These are phyloP conservation scores for Penaeus japonicus DNA, from an alignment of 1,140 invertebrate genomes.

Conservation along the genomic window DNA sequence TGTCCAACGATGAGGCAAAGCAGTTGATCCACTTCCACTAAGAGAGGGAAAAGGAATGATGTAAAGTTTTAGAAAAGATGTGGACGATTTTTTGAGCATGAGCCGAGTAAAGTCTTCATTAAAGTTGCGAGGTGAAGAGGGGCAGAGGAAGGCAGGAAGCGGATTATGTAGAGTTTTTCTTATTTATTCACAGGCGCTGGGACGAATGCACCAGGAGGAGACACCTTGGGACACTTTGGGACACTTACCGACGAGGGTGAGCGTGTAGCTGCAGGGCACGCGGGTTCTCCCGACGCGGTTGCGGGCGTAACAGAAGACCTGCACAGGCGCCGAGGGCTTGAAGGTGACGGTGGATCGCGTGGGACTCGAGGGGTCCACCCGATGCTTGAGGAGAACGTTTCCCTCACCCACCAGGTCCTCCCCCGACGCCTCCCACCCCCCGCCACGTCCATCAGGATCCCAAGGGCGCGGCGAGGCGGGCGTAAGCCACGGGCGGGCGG, in stretches of 20 bases:
- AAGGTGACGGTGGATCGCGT: constrained; percentile 30
- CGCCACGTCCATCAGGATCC: background rate
- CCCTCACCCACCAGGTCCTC: background rate
- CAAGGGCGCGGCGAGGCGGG: background rate
- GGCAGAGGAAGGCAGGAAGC: too few relatives aligned
- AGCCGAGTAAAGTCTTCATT: too few relatives aligned
- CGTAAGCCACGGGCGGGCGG: background rate
- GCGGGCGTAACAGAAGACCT: constrained; percentile 51
- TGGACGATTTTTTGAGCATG: too few relatives aligned
- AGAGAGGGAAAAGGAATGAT: too few relatives aligned
- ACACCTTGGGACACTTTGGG: background rate
- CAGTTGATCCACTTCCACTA: too few relatives aligned
- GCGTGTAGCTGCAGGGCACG: constrained; percentile 40
- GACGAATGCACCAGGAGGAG: background rate
- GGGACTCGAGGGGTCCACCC: constrained; percentile 21
- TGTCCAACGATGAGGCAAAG: too few relatives aligned
- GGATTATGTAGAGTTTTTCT: background rate
- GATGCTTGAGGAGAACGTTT: background rate
- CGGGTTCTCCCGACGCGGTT: constrained; percentile 41
- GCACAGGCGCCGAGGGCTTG: constrained; percentile 31
- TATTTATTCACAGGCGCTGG: background rate
- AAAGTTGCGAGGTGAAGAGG: too few relatives aligned
- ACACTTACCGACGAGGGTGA: constrained; percentile 45
- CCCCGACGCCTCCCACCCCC: background rate
- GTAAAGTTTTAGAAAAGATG: too few relatives aligned